Base-by-base conservation (phyloP, 2,113 vertebrate genomes). In the Ciconia stormi region DNA sequence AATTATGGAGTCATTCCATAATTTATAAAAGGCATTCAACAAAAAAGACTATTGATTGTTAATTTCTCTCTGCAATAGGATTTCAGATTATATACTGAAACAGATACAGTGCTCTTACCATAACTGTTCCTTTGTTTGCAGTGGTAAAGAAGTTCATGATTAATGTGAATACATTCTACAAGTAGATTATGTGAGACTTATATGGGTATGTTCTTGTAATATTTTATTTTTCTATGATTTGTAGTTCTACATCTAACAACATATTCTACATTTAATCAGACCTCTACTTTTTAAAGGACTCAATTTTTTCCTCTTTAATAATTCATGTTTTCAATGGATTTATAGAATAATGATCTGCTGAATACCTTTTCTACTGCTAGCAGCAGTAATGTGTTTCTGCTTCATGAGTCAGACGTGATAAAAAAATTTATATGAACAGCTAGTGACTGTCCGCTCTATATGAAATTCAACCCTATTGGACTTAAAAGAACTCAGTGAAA, bases 281-380 rank as follows among this genome's bases (percentile, higher is more conserved):
- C 12, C 10, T 67, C 44, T 72, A 40, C 59, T 80, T 94, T 95
- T 73, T 87, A 40, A 92, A 95, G 65, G 34, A 52, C 29, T 67
- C 53, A 52, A 7, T 53, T 87, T 94, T 93, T 91, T 46, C 16
- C 40, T 82, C 13, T 91, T 95, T 80, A 96, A 90, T 95, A 92
- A 93, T 96, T 92, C 16, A 89, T 89, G 18, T 34, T 95, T 95
- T 94, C 76, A 36, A 8, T 70, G 83, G 89, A 87, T 83, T 95
- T 94, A 73, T 56, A 78, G 82, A 77, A 83, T 66, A 26, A 84
- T 80, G 38, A 82, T 95, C 61, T 96, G 40, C 29, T 89, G 92
- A 95, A 92, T 92, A 96, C 34, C 63, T 93, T 88, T 89, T 90
- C 61, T n/a, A 56, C n/a, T 88, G 55, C 62, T 87, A 79, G 81